These are phyloP conservation scores for Neosilurus hyrtlii DNA, from an alignment of 2,797 vertebrate genomes.

Conservation along the genomic window DNA sequence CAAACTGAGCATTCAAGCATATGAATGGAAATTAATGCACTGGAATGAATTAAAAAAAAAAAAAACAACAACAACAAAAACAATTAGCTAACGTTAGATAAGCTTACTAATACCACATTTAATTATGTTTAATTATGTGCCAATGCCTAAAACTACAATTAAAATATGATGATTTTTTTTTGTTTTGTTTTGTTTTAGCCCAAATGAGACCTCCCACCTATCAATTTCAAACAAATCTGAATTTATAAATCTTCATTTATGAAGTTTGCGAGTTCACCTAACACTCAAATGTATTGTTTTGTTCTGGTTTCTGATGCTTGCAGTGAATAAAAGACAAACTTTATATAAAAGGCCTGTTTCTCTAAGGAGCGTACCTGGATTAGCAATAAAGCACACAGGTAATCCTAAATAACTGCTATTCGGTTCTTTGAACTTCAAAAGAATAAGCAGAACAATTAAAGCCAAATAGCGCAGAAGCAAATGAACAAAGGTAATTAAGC, in stretches of 20 bases:
- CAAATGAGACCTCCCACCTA: neutral
- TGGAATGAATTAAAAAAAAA: neutral
- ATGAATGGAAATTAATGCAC: neutral
- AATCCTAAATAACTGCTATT: slow-evolving; percentile 70
- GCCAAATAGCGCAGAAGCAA: slow-evolving; percentile 59
- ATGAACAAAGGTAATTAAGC: slow-evolving; percentile 59
- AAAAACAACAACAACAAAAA: neutral
- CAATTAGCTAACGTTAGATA: neutral
- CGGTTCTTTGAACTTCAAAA: slow-evolving; percentile 79
- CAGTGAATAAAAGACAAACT: slow-evolving; percentile 36
- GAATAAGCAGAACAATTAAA: slow-evolving; percentile 74
- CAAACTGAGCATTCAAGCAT: neutral
- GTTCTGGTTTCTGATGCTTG: slow-evolving; percentile 4
- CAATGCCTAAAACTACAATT: neutral
- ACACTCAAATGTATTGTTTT: neutral
- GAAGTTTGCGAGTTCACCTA: slow-evolving; percentile 9
- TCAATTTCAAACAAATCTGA: neutral
- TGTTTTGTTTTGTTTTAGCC: too few relatives aligned
- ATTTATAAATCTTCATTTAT: neutral
- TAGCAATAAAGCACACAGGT: slow-evolving; percentile 62
- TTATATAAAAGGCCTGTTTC: slow-evolving; percentile 63
- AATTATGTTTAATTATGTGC: neutral
- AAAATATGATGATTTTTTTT: neutral
- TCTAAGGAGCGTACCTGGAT: slow-evolving; percentile 72
- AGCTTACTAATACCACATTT: neutral